Base-by-base conservation (phyloP, 30 jellyfish, hydroid and myxozoan genomes). In the Catostylus mosaicus region DNA sequence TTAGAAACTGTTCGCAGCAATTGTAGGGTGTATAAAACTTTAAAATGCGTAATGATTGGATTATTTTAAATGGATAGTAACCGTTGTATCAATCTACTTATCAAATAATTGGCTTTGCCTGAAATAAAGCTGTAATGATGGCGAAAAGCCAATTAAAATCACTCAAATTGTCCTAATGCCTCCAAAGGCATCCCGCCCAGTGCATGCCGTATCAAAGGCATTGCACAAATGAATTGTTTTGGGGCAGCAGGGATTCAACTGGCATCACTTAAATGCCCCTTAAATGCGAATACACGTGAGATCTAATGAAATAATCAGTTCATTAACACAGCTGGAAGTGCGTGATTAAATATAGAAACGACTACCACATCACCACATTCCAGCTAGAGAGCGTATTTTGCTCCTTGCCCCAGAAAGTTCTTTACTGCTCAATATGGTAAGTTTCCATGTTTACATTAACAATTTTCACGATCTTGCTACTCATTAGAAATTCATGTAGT, bases 161-260 rank as follows among this genome's bases (percentile, higher is more conserved):
- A 61, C 74, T n/a, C n/a, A n/a, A 34, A 61, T 61, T 61, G 74
- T 61, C 40, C 11, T 9, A 8, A 61, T 61, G 74, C 74, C 36
- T 6, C 40, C 18, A 29, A 22, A 61, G 74, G 34, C 40, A 26
- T 61, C 74, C 74, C 74, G 36, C 43, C 74, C 74, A 26, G 34
- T 29, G 74, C 10, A 61, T 34, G 34, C 74, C 36, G 74, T 18
- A 61, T 24, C 74, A 61, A 9, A 61, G 38, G 16, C 34, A n/a
- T n/a, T n/a, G n/a, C n/a, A n/a, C n/a, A n/a, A n/a, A n/a, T 14
- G 36, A 36, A 61, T 61, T 61, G 74, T 61, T 31, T 6, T 31
- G 23, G 10, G 74, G n/a, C 74, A 3, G 40, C 43, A 61, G 74
- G 74, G 38, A 6, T 1, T 40, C 74, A n/a, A 22, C 29, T 20